These are phyloP conservation scores for Drosophila emarginata DNA, from an alignment of 2,888 invertebrate species.

Conservation along the genomic window DNA sequence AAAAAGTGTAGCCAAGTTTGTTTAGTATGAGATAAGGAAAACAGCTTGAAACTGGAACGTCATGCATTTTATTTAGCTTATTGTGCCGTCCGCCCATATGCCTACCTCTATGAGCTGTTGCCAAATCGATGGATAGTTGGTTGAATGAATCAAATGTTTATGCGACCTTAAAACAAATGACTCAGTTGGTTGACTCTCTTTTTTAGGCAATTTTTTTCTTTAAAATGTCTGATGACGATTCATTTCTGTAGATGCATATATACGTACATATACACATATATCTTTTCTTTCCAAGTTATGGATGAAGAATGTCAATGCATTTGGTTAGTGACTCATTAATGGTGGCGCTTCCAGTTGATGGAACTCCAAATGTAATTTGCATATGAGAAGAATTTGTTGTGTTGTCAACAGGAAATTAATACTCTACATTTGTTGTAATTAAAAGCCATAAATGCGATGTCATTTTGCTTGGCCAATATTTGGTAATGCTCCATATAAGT, in stretches of 20 bases:
- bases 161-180: slow-evolving; percentile 6
- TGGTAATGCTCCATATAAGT: not conserved
- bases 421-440: slow-evolving; percentile 7
- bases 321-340: slow-evolving; percentile 3
- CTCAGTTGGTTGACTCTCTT: slow-evolving; percentile 8
- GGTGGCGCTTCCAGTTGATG: not conserved
- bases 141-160: slow-evolving; percentile 18
- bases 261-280: not conserved
- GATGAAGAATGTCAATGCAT: slow-evolving; percentile 1
- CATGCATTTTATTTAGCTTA: slow-evolving; percentile 7
- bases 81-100: not conserved
- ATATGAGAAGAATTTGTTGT: not conserved
- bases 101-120: slow-evolving; percentile 4
- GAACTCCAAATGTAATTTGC: not conserved
- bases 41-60: not conserved
- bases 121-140: slow-evolving; percentile 42
- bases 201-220: slow-evolving; percentile 2
- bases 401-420: slow-evolving; percentile 12
- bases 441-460: not conserved
- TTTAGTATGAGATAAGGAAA: not conserved
- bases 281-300: slow-evolving; percentile 19
- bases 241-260: not conserved
- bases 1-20: not conserved
- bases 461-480: not conserved
- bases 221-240: not conserved